Evolutionary conservation across 2,113 vertebrate species (phyloP).

Genomic region (Tauraco erythrolophus): DNA sequence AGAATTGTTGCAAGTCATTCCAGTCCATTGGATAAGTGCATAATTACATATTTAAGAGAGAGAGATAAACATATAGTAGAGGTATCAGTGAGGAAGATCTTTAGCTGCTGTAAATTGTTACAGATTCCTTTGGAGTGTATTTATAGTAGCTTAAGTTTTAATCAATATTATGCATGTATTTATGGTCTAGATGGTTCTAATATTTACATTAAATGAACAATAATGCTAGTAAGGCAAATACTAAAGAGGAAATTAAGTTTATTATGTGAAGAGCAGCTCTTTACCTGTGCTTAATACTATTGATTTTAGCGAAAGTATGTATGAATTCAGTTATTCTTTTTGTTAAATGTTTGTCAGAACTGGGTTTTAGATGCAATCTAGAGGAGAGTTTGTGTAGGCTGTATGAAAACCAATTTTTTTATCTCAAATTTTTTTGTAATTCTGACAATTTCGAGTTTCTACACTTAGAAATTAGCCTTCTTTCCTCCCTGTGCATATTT

Average conservation of each 20-base stretch:
- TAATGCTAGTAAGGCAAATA: background rate
- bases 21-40: background rate
- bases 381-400: background rate
- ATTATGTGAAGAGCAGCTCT: background rate
- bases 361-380: background rate
- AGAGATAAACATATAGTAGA: background rate
- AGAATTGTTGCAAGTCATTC: background rate
- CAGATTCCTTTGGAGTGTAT: background rate
- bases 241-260: constrained; percentile 2
- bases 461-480: background rate
- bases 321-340: background rate
- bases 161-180: constrained; percentile 22
- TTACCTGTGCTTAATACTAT: constrained; percentile 17
- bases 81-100: background rate
- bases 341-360: background rate
- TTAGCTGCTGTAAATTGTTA: constrained; percentile 7
- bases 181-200: background rate
- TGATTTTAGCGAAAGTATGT: background rate
- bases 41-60: constrained; percentile 17
- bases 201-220: constrained; percentile 20
- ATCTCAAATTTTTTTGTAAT: background rate
- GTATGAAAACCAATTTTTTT: background rate
- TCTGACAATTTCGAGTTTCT: background rate
- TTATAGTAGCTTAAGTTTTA: constrained; percentile 22
- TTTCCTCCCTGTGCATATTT: background rate